Conservation (phyloP, 2,113 vertebrate genomes). For the Oreotrochilus melanogaster region DNA sequence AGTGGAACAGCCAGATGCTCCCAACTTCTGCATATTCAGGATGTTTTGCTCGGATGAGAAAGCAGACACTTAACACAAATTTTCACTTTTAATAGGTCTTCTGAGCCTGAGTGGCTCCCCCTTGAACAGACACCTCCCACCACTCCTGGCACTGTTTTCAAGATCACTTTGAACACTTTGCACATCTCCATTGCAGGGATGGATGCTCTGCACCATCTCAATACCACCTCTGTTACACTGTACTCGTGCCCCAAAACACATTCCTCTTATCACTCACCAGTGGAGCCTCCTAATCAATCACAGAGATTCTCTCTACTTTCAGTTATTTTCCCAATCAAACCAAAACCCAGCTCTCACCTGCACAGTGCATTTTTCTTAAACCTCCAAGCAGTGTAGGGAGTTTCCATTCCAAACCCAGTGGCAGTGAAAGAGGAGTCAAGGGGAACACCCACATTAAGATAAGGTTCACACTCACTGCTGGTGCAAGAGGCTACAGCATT, state of each 20-base stretch:
- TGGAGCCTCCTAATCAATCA: rapidly evolving
- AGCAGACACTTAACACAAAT: background rate
- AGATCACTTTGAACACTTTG: background rate
- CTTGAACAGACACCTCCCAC: background rate
- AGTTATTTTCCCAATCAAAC: background rate
- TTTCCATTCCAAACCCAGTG: background rate
- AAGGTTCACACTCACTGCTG: background rate
- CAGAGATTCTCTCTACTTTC: background rate
- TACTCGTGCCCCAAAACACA: background rate
- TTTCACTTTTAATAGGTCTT: background rate
- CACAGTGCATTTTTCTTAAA: background rate
- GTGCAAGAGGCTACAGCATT: background rate
- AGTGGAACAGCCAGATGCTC: background rate
- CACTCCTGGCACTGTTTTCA: background rate
- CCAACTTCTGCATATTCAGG: rapidly evolving
- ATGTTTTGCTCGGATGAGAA: background rate
- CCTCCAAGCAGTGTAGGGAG: background rate
- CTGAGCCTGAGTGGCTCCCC: background rate
- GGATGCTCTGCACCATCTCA: background rate
- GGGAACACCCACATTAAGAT: rapidly evolving
- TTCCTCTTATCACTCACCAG: background rate
- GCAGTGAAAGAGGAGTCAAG: background rate
- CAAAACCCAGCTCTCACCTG: background rate
- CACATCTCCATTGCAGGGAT: background rate
- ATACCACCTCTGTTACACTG: rapidly evolving